Evolutionary conservation across 2,113 vertebrate species (phyloP), one percentile per base, ranked within the genome.

Genomic region (Nibea albiflora): DNA sequence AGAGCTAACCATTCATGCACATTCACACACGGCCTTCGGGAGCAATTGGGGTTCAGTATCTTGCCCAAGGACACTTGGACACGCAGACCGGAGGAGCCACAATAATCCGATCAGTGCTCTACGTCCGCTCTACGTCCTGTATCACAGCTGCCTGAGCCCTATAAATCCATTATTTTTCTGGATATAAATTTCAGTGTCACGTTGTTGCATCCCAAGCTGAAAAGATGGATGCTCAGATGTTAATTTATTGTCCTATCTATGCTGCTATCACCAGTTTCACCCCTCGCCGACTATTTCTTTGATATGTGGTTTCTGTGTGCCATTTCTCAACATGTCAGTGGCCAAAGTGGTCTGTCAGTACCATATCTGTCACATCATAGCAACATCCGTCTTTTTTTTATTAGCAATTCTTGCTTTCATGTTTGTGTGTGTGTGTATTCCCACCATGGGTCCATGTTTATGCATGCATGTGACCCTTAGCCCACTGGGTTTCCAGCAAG

Each of bases 361-460:
- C 28, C 17, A 17, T 4, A 35, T 64, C 39, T 14, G 28, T 53
- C 35, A 20, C 1, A 2, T 35, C 1, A 5, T 14, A 28, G 11
- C 9, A 46, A 11, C 35, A 53, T n/a, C 57, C 14, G 35, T 65
- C 26, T 42, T 28, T 46, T 46, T 49, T 58, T 39, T n/a, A 31
- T 16, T 53, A n/a, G 63, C 24, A 63, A 31, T 54, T 6, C 17
- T 44, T 24, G 54, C 42, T 73, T 58, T 54, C 4, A 49, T 75
- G 39, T 84, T 70, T 86, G 16, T 53, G 44, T 73, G 26, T 61
- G 11, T 12, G 15, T 47, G n/a, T 57, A 14, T 50, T 64, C 52
- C 46, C 26, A 52, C 47, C 4, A 19, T 64, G 44, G 6, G 3
- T 49, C 49, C 49, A 60, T 71, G 42, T 77, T 62, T 63, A 44